Evolutionary conservation across 2,888 invertebrate genomes (phyloP).

Genomic region (Neocrepidodera transversa): DNA sequence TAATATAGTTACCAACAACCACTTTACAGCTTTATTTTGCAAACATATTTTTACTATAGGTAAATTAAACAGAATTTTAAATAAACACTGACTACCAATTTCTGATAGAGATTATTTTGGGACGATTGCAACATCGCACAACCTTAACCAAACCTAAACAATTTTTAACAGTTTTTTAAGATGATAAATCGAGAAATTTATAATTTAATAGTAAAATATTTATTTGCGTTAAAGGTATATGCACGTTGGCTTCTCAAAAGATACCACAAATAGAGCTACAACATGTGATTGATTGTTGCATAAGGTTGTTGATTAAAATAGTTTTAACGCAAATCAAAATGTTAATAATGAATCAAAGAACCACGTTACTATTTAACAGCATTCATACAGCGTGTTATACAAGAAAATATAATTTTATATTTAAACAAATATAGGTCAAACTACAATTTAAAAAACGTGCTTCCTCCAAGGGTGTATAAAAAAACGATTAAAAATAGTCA

Average conservation of each 20-base stretch:
- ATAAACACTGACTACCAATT: no score
- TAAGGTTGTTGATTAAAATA: conserved; percentile 24
- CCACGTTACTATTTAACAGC: neutral
- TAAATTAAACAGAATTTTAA: no score
- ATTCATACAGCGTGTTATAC: neutral
- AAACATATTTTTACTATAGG: no score
- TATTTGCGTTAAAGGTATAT: neutral
- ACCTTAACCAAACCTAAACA: neutral
- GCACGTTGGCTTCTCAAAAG: conserved; percentile 9
- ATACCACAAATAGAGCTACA: conserved; percentile 7
- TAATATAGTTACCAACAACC: no score
- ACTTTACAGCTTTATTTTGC: no score
- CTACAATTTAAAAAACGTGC: conserved; percentile 26
- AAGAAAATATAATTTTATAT: conserved; percentile 3
- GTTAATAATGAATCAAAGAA: neutral
- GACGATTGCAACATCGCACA: neutral
- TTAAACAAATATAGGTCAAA: conserved; percentile 29
- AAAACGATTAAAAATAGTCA: no score
- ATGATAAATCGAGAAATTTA: neutral
- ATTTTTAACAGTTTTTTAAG: neutral
- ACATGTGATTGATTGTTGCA: conserved; percentile 30
- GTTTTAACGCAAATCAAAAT: conserved; percentile 4
- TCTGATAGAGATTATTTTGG: neutral
- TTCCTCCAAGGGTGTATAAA: conserved; percentile 14
- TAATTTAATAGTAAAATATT: no score